phyloP scores from a whole-genome alignment of 2,888 invertebrate genomes.

The Drosophila antonietae region DNA sequence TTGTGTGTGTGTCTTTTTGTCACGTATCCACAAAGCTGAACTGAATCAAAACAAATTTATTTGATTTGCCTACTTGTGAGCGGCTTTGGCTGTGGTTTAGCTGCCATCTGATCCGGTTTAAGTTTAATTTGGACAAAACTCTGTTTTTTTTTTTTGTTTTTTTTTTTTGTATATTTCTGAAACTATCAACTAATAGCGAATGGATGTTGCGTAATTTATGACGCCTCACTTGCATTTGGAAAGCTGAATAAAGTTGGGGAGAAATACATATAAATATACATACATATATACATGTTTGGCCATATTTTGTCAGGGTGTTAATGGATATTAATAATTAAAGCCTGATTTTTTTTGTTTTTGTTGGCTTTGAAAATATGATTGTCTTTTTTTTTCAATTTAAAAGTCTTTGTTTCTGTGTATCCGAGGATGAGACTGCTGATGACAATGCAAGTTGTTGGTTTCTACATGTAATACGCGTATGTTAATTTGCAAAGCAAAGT shows the following conservation, averaged over 20 bases:
- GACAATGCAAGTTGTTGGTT: constrained; percentile 52
- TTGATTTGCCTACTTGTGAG: constrained; percentile 53
- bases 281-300: background rate
- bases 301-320: constrained; percentile 59
- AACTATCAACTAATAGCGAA: constrained; percentile 63
- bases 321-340: constrained; percentile 66
- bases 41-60: constrained; percentile 44
- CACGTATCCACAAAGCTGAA: constrained; percentile 65
- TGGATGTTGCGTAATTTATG: constrained; percentile 60
- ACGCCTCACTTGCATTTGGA: constrained; percentile 56
- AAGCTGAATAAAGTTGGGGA: constrained; percentile 38
- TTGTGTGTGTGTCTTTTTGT: constrained; percentile 17
- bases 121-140: constrained; percentile 53
- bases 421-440: constrained; percentile 29
- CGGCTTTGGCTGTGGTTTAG: constrained; percentile 26
- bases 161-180: constrained; percentile 26
- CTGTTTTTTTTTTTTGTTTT: constrained; percentile 23
- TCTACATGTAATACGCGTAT: constrained; percentile 37
- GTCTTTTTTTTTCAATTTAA: constrained; percentile 34
- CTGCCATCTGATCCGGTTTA: constrained; percentile 63
- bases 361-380: constrained; percentile 55
- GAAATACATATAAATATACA: constrained; percentile 1
- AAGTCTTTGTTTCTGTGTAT: constrained; percentile 35
- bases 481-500: constrained; percentile 65
- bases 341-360: constrained; percentile 35